Conservation (phyloP, 2,888 invertebrate genomes). For the Folsomia manolachei region DNA sequence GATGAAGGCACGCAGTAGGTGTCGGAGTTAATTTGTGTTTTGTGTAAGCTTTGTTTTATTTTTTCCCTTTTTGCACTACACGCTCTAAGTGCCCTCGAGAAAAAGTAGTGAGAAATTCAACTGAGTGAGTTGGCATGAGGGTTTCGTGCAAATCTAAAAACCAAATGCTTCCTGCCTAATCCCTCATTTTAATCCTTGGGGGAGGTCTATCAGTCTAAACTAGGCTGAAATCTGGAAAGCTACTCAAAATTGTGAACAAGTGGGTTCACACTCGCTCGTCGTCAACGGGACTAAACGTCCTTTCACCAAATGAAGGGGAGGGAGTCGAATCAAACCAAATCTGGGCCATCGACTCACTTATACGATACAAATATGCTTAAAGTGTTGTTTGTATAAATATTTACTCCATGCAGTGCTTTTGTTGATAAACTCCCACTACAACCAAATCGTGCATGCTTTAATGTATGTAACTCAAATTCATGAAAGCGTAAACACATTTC, state of each 20-base stretch:
- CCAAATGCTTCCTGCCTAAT: constrained; percentile 7
- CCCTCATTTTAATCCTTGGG: constrained; percentile 5
- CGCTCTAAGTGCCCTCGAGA: not conserved
- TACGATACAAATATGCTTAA: not conserved
- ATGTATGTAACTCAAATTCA: no score
- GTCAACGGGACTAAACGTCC: not conserved
- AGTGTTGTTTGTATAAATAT: not conserved
- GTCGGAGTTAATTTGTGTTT: not conserved
- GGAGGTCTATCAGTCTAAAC: not conserved
- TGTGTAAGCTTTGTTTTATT: not conserved
- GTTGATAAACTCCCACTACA: not conserved
- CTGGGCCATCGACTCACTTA: not conserved
- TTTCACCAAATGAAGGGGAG: not conserved
- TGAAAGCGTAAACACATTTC: no score
- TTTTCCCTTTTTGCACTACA: not conserved
- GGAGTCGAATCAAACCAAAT: not conserved
- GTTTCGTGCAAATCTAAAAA: constrained; percentile 6
- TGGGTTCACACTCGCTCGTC: not conserved
- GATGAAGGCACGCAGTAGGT: not conserved
- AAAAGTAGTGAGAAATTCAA: not conserved
- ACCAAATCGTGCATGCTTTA: no score
- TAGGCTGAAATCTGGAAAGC: not conserved
- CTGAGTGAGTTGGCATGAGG: not conserved
- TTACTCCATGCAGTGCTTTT: not conserved
- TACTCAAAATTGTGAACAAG: not conserved